phyloP scores from a whole-genome alignment of 2,888 invertebrate genomes.

The Luffia ferchaultella region DNA sequence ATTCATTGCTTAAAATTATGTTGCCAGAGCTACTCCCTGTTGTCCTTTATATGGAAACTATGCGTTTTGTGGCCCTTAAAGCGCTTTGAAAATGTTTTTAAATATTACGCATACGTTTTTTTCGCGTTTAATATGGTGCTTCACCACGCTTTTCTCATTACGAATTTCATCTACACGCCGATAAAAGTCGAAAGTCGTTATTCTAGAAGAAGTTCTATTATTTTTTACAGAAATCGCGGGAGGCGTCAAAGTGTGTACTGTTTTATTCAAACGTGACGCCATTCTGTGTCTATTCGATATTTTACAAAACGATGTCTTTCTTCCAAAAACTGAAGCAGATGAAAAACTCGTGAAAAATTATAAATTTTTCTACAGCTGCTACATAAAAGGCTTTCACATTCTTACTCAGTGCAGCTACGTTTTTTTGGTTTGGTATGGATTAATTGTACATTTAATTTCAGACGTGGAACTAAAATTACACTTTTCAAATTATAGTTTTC shows the following conservation, averaged over 20 bases:
- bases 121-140: background rate
- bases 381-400: constrained; percentile 23
- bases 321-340: constrained; percentile 24
- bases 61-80: background rate
- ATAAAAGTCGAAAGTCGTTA: background rate
- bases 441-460: constrained; percentile 25
- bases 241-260: background rate
- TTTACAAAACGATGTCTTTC: constrained; percentile 33
- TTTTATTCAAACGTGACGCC: background rate
- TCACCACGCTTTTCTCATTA: background rate
- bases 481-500: constrained; percentile 43
- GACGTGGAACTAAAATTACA: constrained; percentile 29
- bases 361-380: constrained; percentile 22
- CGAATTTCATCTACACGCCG: background rate
- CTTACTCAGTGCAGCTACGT: constrained; percentile 26
- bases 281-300: constrained; percentile 22
- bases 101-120: background rate
- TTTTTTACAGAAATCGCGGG: constrained; percentile 3
- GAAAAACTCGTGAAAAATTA: constrained; percentile 23
- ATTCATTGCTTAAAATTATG: too few species aligned
- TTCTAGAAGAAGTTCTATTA: background rate
- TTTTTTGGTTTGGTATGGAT: constrained; percentile 25
- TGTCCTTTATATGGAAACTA: background rate
- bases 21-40: too few species aligned
- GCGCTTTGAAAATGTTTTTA: background rate